A percentile compares a stretch with the other conserved stretches of the same genome.
Conservation (phyloP, 2,797 vertebrate species). For the Chiroxiphia lanceolata region DNA sequence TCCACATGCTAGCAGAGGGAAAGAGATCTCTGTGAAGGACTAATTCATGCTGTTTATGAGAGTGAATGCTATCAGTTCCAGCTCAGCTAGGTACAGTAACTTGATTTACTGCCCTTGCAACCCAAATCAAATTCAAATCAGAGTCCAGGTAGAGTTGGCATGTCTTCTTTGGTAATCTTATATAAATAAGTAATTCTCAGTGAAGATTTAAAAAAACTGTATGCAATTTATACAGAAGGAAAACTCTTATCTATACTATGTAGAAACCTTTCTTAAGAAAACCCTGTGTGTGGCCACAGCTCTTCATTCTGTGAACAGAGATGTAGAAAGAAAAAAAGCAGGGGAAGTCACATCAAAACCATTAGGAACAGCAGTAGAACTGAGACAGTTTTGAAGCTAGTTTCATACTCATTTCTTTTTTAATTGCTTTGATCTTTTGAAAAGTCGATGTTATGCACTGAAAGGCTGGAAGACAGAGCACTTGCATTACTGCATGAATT, state of each 20-base stretch:
- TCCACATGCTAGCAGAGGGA: neutral
- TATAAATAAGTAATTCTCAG: neutral
- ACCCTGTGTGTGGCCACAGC: neutral
- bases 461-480: neutral
- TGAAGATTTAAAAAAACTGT: neutral
- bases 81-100: neutral
- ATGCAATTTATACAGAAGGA: neutral
- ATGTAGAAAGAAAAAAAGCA: neutral
- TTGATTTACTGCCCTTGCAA: slow-evolving; percentile 15
- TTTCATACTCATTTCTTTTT: slow-evolving; percentile 38
- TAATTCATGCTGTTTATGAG: neutral
- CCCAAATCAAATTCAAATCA: slow-evolving; percentile 2
- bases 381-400: slow-evolving; percentile 4
- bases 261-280: slow-evolving; percentile 22
- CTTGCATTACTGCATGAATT: neutral
- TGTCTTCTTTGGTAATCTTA: slow-evolving; percentile 25
- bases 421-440: slow-evolving; percentile 64
- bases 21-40: neutral
- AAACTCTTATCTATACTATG: neutral
- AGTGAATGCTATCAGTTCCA: neutral
- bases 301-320: slow-evolving; percentile 11
- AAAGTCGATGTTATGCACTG: neutral
- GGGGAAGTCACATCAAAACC: slow-evolving; percentile 8
- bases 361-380: slow-evolving; percentile 6
- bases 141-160: neutral